phyloP scores from a whole-genome alignment of 2,797 vertebrate species.

The Melanotaenia parkinsoni region DNA sequence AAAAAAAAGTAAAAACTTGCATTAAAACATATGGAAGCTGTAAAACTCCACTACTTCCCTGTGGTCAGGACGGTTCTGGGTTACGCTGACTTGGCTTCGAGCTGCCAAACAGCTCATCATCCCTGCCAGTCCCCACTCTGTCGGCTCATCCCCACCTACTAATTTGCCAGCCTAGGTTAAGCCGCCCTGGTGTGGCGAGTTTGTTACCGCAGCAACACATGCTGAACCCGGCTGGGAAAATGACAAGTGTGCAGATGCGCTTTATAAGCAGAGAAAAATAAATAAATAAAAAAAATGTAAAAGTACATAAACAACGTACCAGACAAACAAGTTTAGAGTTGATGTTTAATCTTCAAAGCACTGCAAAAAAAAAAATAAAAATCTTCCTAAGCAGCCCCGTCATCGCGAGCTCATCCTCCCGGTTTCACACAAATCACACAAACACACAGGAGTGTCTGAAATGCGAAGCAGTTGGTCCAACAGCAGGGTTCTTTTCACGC shows the following conservation, averaged over 20 bases:
- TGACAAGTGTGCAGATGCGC: conserved; percentile 1
- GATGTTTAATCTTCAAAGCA: conserved; percentile 53
- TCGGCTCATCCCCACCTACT: conserved; percentile 73
- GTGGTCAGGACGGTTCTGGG: conserved; percentile 47
- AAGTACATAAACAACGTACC: conserved; percentile 36
- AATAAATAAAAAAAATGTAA: background rate
- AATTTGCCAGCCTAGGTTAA: conserved; percentile 66
- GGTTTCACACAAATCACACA: conserved; percentile 14
- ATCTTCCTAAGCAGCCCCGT: conserved; percentile 43
- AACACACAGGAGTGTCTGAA: conserved; percentile 23
- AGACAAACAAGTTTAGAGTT: conserved; percentile 40
- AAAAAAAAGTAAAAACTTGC: background rate
- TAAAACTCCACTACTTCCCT: conserved; percentile 51
- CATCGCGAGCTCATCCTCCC: conserved; percentile 69
- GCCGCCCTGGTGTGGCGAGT: conserved; percentile 54
- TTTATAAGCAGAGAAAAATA: background rate
- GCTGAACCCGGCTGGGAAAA: conserved; percentile 38
- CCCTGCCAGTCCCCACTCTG: conserved; percentile 23
- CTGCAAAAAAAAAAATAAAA: conserved; percentile 10
- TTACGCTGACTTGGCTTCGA: conserved; percentile 43
- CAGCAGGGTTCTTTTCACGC: conserved; percentile 66
- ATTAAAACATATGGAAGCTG: conserved; percentile 50
- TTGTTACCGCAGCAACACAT: conserved; percentile 64
- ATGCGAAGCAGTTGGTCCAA: conserved; percentile 58
- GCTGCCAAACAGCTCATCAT: conserved; percentile 59